These are phyloP conservation scores for Thermophis baileyi DNA, from an alignment of 2,113 vertebrate species.

Conservation along the genomic window DNA sequence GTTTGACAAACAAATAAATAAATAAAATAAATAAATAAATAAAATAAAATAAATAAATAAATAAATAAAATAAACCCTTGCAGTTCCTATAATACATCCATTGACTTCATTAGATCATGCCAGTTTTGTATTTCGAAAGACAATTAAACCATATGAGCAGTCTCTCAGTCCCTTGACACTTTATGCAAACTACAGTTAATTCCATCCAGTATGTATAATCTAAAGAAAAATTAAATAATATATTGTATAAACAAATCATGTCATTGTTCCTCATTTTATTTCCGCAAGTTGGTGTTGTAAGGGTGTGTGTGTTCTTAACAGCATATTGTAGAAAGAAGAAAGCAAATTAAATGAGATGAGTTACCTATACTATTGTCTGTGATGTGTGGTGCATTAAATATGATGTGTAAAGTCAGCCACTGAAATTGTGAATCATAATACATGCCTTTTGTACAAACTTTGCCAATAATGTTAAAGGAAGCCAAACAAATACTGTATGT, in stretches of 20 bases:
- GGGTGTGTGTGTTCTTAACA: background rate
- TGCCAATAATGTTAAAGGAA: no score
- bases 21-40: no score
- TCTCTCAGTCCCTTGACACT: background rate
- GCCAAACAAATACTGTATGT: no score
- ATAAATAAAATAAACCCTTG: no score
- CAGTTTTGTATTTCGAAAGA: conserved; percentile 5
- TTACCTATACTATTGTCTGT: no score
- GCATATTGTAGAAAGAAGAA: background rate
- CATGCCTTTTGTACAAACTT: no score
- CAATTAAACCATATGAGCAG: background rate
- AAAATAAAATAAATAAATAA: no score
- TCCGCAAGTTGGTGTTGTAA: background rate
- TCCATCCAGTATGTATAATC: background rate
- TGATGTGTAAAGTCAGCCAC: no score
- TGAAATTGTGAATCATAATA: no score
- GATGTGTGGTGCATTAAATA: no score
- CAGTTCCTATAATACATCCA: background rate
- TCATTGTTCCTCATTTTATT: background rate
- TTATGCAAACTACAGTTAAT: background rate
- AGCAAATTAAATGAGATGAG: conserved; percentile 20
- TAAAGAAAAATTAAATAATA: conserved; percentile 1
- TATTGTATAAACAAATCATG: conserved; percentile 19
- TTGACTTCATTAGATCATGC: background rate
- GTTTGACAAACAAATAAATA: no score